These are phyloP conservation scores for Rotaria socialis DNA, from an alignment of 2,888 invertebrate genomes.

Conservation along the genomic window DNA sequence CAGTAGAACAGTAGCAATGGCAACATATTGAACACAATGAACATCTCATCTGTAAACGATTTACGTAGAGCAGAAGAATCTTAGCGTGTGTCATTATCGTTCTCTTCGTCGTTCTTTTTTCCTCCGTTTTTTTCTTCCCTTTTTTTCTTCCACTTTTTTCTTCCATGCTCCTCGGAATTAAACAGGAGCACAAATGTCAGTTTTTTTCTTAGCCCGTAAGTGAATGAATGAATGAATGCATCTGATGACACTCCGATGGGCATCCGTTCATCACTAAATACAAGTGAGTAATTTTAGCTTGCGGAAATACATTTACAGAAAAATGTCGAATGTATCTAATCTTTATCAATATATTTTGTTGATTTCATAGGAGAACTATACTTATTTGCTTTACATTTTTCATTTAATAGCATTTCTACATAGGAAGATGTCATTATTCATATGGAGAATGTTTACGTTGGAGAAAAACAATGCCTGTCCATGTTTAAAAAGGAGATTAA, in stretches of 20 bases:
- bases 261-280: background rate
- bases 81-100: background rate
- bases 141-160: background rate
- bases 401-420: too few species aligned
- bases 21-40: background rate
- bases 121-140: background rate
- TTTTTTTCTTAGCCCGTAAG: constrained; percentile 2
- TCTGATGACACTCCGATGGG: background rate
- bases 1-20: background rate
- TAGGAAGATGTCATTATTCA: too few species aligned
- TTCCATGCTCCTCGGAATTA: background rate
- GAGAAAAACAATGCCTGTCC: too few species aligned
- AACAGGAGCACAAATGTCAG: background rate
- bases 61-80: background rate
- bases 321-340: background rate
- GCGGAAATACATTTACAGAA: background rate
- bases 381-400: background rate
- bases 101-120: background rate
- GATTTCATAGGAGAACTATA: background rate
- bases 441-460: background rate
- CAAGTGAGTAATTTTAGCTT: background rate
- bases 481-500: too few species aligned
- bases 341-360: background rate
- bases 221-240: background rate
- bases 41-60: constrained; percentile 1